Percentiles rank a stretch among this genome's conserved stretches.
phyloP scores from a whole-genome alignment of 2,888 invertebrate species.

The Pristionchus entomophagus region DNA sequence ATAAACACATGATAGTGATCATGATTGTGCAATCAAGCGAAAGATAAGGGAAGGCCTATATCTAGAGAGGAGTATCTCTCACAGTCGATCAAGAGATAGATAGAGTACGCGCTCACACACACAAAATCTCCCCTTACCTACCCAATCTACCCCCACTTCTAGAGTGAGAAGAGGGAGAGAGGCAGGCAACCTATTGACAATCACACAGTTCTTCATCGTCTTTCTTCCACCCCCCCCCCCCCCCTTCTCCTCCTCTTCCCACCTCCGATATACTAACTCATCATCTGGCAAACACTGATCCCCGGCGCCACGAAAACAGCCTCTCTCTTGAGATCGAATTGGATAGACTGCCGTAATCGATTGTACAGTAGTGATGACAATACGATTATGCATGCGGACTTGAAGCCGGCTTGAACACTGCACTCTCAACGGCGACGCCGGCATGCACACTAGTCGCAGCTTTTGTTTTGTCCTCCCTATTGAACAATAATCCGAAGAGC shows the following conservation, averaged over 20 bases:
- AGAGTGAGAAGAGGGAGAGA: neutral
- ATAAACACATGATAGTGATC: neutral
- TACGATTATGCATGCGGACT: neutral
- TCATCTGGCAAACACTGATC: neutral
- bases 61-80: neutral
- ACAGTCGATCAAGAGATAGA: neutral
- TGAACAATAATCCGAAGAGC: too few relatives aligned
- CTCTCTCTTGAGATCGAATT: neutral
- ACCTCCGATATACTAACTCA: neutral
- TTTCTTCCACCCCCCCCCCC: neutral
- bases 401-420: neutral
- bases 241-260: neutral
- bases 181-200: constrained; percentile 29
- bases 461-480: too few relatives aligned
- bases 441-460: neutral
- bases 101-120: neutral
- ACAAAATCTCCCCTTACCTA: constrained; percentile 1
- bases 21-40: neutral
- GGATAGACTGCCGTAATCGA: neutral
- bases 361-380: neutral
- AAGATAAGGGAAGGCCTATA: neutral
- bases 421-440: neutral
- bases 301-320: neutral
- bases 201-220: constrained; percentile 8
- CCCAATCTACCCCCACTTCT: constrained; percentile 26